Evolutionary conservation across 2,888 invertebrate species (phyloP), one percentile per base, ranked within the genome.

Genomic region (Ecdyonurus torrentis): DNA sequence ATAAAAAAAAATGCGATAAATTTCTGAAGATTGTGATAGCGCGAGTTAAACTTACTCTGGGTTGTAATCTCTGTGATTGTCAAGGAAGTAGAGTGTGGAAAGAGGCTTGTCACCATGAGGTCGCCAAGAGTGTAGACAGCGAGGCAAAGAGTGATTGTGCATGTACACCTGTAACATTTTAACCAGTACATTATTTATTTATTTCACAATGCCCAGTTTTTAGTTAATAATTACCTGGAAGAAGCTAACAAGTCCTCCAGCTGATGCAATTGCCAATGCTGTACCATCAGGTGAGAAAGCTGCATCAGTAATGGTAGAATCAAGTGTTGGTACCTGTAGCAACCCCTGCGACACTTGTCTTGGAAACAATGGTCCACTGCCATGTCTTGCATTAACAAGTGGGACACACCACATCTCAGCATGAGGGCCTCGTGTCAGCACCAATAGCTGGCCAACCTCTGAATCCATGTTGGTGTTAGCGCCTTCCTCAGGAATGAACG

Each of bases 221-320:
- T 10, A 10, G 37, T 37, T 5, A 37, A 10, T 37, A 62, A 63
- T 63, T 69, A 85, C 85, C 80, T 95, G 92, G 75, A 91, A 95
- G 78, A 97, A 97, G 74, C 91, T 89, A 60, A 96, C 91, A 70
- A 84, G 82, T 61, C 96, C 97, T 75, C 94, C 93, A 0, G 82
- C 78, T 70, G 89, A 87, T 25, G 92, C 93, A 52, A 94, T 91
- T 58, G 95, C 94, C 64, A 97, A 81, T 10, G 95, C 95, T 20
- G 92, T 91, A 25, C 94, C 96, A 78, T 96, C 97, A 0, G 95
- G 94, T 58, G 94, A 91, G 74, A 96, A 89, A 50, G 91, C 86
- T 15, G 91, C 91, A 77, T 91, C 91, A 19, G 89, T 83, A 61
- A 95, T 84, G 23, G 82, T 79, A 70, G 83, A 77, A 0, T 78